phyloP scores from a whole-genome alignment of 1,140 invertebrate species.

The Rhizoglyphus robini region DNA sequence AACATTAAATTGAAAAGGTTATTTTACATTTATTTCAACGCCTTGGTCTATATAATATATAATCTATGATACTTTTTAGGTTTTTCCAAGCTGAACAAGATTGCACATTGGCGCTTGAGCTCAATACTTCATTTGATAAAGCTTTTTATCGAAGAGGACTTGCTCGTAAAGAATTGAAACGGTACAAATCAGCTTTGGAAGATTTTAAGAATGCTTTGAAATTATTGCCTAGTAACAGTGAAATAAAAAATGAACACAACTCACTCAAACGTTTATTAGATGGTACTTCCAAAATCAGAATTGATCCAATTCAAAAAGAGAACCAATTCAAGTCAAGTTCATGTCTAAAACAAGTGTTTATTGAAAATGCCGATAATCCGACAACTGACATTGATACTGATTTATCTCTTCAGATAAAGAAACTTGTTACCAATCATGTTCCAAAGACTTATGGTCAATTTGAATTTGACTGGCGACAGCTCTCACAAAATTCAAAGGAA shows the following conservation, averaged over 20 bases:
- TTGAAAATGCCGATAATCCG: not conserved
- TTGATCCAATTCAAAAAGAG: not conserved
- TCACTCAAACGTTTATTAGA: not conserved
- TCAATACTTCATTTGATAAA: conserved; percentile 63
- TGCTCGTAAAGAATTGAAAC: conserved; percentile 47
- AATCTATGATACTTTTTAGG: not conserved
- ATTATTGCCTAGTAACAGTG: conserved; percentile 54
- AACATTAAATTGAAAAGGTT: conserved; percentile 69
- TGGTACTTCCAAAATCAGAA: not conserved
- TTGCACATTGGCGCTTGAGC: conserved; percentile 51
- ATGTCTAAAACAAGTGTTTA: not conserved
- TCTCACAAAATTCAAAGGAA: not conserved
- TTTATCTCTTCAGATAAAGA: not conserved
- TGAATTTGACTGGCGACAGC: not conserved
- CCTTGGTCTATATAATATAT: not conserved
- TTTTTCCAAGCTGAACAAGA: conserved; percentile 48
- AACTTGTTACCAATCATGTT: not conserved
- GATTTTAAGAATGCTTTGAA: conserved; percentile 51
- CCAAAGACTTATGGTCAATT: not conserved
- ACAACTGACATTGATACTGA: not conserved
- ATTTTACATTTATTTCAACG: not conserved
- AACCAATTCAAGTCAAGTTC: not conserved
- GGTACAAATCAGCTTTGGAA: conserved; percentile 46
- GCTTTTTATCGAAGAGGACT: conserved; percentile 57
- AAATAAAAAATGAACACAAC: not conserved